Conservation (phyloP, 1,140 invertebrate genomes). For the Globodera rostochiensis region DNA sequence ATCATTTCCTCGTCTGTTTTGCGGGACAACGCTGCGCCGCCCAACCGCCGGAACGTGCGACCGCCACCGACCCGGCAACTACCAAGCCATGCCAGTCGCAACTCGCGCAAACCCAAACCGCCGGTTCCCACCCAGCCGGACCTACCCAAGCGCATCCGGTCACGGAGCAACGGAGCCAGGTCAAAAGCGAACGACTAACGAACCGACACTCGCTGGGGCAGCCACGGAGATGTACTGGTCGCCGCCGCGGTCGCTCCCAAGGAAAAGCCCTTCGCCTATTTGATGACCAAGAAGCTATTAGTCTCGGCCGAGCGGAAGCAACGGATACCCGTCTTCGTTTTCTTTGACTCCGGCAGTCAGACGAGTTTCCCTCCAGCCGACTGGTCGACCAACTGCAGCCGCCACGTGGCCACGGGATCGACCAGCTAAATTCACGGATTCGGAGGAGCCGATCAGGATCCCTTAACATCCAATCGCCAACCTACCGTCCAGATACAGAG, state of each 20-base stretch:
- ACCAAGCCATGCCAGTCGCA: neutral
- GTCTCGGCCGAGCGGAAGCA: neutral
- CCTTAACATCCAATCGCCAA: neutral
- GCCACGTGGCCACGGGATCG: neutral
- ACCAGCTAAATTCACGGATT: constrained; percentile 23
- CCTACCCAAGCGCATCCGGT: neutral
- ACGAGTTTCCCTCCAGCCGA: neutral
- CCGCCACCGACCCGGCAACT: neutral
- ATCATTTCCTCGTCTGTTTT: constrained; percentile 8
- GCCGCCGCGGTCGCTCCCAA: neutral
- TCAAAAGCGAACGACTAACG: neutral
- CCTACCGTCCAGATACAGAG: neutral
- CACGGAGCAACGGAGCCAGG: neutral
- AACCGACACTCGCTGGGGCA: too few relatives aligned
- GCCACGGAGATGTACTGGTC: neutral
- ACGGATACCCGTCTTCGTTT: neutral
- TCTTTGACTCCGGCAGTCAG: constrained; percentile 21
- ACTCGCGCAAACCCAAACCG: neutral
- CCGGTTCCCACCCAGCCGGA: neutral
- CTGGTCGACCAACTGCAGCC: constrained; percentile 5
- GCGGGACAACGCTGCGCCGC: too few relatives aligned
- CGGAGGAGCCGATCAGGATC: neutral
- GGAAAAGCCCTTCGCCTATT: neutral
- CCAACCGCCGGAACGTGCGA: too few relatives aligned
- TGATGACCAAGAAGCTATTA: neutral